Evolutionary conservation across 2,888 invertebrate species (phyloP).

Genomic region (Chrysolina americana): DNA sequence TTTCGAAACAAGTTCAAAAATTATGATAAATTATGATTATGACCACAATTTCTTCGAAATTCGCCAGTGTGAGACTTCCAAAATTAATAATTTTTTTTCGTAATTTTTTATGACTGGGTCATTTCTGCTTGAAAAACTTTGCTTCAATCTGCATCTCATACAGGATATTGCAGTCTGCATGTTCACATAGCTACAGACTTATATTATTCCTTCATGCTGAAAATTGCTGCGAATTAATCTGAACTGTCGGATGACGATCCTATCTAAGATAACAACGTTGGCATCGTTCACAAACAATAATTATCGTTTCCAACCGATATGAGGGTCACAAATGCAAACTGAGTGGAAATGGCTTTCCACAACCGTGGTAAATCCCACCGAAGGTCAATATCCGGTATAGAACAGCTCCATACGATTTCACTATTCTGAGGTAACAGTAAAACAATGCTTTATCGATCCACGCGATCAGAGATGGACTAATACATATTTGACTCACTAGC

Average conservation of each 20-base stretch:
- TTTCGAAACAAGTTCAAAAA: too few relatives aligned
- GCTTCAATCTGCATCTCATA: not conserved
- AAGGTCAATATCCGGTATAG: constrained; percentile 47
- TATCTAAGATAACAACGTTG: constrained; percentile 43
- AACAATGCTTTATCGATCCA: not conserved
- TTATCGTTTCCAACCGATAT: constrained; percentile 40
- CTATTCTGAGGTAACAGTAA: constrained; percentile 10
- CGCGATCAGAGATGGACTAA: not conserved
- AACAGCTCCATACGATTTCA: constrained; percentile 33
- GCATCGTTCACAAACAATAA: constrained; percentile 41
- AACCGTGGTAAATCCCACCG: constrained; percentile 45
- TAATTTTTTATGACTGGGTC: not conserved
- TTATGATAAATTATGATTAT: too few relatives aligned
- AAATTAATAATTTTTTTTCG: too few relatives aligned
- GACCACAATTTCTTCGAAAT: too few relatives aligned
- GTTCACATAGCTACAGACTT: not conserved
- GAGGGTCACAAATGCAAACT: constrained; percentile 42
- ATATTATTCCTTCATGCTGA: not conserved
- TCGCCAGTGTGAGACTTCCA: too few relatives aligned
- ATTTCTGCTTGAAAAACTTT: not conserved
- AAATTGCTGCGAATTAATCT: not conserved
- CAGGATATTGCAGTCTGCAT: not conserved
- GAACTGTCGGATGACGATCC: constrained; percentile 27
- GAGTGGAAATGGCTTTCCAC: constrained; percentile 43
- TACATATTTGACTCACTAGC: not conserved